These are phyloP conservation scores for Thunnus maccoyii DNA, from an alignment of 2,113 vertebrate species.

Conservation along the genomic window DNA sequence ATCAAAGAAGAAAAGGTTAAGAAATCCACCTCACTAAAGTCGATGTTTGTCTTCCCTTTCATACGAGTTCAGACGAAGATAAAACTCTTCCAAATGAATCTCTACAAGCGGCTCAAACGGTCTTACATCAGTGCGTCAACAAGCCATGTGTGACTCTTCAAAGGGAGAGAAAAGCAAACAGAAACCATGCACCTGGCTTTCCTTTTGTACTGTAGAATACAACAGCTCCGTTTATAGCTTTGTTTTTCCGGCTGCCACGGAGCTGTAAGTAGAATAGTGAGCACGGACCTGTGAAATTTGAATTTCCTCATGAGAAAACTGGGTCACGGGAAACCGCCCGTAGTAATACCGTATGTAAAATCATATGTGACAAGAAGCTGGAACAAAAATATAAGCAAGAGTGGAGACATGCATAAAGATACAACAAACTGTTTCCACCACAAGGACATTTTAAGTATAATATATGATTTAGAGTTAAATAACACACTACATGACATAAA, in stretches of 20 bases:
- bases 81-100: not conserved
- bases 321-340: slow-evolving; percentile 21
- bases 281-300: slow-evolving; percentile 27
- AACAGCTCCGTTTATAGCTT: not conserved
- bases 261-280: not conserved
- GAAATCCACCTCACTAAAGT: not conserved
- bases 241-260: not conserved
- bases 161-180: slow-evolving; percentile 47
- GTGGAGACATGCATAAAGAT: too few species aligned
- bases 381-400: too few species aligned
- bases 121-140: slow-evolving; percentile 48
- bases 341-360: not conserved
- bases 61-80: not conserved
- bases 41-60: not conserved
- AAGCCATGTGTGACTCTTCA: slow-evolving; percentile 18
- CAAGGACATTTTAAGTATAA: too few species aligned
- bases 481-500: too few species aligned
- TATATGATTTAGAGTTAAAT: too few species aligned
- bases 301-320: slow-evolving; percentile 26
- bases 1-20: too few species aligned
- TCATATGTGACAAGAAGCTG: not conserved
- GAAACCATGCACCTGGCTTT: slow-evolving; percentile 51
- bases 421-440: too few species aligned
- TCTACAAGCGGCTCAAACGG: not conserved
- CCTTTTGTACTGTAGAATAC: not conserved